Conservation (phyloP, 2,113 vertebrate genomes). For the Phocoena sinus region DNA sequence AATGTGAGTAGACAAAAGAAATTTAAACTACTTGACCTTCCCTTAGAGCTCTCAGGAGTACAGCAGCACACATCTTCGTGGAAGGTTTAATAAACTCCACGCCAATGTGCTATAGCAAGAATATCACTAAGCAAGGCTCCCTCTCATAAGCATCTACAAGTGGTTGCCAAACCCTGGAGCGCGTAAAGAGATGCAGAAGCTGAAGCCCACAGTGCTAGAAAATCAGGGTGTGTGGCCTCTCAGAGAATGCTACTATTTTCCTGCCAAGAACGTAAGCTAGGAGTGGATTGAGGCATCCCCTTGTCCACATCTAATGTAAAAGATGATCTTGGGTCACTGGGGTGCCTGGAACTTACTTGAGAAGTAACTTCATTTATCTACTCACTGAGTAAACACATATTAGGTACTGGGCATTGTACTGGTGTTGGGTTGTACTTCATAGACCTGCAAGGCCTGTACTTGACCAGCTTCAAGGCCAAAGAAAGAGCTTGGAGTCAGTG, state of each 20-base stretch:
- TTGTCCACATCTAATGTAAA: not conserved
- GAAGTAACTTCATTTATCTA: not conserved
- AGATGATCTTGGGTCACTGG: not conserved
- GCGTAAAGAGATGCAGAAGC: not conserved
- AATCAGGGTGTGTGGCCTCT: not conserved
- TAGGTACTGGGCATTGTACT: not conserved
- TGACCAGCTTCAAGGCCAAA: not conserved
- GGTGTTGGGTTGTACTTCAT: not conserved
- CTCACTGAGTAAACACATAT: not conserved
- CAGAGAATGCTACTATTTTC: not conserved
- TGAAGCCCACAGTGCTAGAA: not conserved
- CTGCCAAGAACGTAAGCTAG: not conserved
- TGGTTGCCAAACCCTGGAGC: not conserved
- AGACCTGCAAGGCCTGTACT: not conserved
- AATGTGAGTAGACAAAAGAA: not conserved
- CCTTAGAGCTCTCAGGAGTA: not conserved
- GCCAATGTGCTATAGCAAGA: not conserved
- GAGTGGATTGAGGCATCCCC: not conserved
- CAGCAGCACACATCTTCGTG: not conserved
- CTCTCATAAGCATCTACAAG: not conserved
- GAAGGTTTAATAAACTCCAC: not conserved
- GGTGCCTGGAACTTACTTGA: not conserved
- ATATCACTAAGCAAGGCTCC: not conserved
- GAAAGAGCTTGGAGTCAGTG: not conserved
- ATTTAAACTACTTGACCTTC: not conserved